Percentiles rank a stretch among this genome's conserved stretches.
phyloP scores from a whole-genome alignment of 2,888 invertebrate genomes.

The Tenthredo mesomela region DNA sequence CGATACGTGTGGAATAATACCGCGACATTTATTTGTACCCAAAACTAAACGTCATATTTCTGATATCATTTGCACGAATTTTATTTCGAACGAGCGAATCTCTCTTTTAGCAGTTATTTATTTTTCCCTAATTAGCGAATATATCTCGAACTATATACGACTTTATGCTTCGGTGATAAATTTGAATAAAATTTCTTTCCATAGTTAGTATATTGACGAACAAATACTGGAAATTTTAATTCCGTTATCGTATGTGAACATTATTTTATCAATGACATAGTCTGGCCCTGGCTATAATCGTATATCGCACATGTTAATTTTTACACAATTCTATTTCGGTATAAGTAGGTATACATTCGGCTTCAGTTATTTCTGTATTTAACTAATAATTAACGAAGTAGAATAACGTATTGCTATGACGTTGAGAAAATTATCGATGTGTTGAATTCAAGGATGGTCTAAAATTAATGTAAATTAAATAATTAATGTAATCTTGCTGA shows the following conservation, averaged over 20 bases:
- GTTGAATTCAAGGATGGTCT: neutral
- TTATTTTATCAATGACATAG: neutral
- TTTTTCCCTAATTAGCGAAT: neutral
- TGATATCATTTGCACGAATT: neutral
- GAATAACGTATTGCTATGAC: neutral
- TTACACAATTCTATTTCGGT: neutral
- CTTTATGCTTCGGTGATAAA: neutral
- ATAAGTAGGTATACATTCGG: neutral
- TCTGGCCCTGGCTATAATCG: neutral
- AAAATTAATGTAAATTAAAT: neutral
- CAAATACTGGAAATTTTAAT: neutral
- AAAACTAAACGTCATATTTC: neutral
- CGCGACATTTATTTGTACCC: neutral
- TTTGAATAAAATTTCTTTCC: neutral
- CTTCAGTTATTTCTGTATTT: neutral
- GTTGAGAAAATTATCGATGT: neutral
- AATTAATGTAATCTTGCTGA: neutral
- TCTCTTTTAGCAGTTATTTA: neutral
- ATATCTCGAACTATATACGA: neutral
- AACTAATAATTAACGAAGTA: neutral
- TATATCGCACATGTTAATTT: neutral
- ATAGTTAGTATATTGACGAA: neutral
- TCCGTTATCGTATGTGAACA: neutral
- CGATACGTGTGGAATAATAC: neutral
- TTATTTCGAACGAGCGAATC: neutral